Evolutionary conservation across 2,888 invertebrate genomes (phyloP).

Genomic region (Urechis unicinctus): DNA sequence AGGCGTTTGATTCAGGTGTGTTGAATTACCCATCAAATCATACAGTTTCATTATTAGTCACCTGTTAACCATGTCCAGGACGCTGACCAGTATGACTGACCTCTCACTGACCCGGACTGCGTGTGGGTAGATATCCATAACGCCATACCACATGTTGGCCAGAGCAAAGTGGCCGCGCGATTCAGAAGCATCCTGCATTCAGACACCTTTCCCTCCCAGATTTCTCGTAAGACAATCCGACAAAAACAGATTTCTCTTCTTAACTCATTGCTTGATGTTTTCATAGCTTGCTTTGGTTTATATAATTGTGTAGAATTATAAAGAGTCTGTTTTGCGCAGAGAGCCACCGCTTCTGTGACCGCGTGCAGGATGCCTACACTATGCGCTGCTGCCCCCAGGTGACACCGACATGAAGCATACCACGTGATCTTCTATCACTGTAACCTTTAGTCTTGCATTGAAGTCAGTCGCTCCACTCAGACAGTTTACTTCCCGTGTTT

Average conservation of each 20-base stretch:
- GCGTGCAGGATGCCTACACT: conserved; percentile 65
- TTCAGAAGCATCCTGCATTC: conserved; percentile 61
- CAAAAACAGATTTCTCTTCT: too few relatives aligned
- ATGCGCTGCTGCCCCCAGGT: conserved; percentile 61
- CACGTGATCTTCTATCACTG: too few relatives aligned
- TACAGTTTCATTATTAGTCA: too few relatives aligned
- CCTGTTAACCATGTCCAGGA: too few relatives aligned
- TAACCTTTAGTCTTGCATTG: too few relatives aligned
- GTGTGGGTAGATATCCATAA: conserved; percentile 56
- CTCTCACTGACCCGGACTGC: not conserved
- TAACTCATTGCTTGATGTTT: too few relatives aligned
- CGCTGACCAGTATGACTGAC: too few relatives aligned
- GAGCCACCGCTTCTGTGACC: conserved; percentile 61
- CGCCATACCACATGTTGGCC: conserved; percentile 62
- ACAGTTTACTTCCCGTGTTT: not conserved
- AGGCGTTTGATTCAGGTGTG: conserved; percentile 60
- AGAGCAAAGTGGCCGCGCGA: conserved; percentile 58
- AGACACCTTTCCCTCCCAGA: conserved; percentile 60
- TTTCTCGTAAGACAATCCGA: conserved; percentile 60
- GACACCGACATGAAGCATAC: conserved; percentile 2
- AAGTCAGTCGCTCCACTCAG: too few relatives aligned
- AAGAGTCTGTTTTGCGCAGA: conserved; percentile 44
- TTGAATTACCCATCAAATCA: conserved; percentile 3
- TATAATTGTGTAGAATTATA: not conserved
- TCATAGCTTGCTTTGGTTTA: not conserved